Conservation (phyloP, 2,113 vertebrate species). For the Mohoua ochrocephala region DNA sequence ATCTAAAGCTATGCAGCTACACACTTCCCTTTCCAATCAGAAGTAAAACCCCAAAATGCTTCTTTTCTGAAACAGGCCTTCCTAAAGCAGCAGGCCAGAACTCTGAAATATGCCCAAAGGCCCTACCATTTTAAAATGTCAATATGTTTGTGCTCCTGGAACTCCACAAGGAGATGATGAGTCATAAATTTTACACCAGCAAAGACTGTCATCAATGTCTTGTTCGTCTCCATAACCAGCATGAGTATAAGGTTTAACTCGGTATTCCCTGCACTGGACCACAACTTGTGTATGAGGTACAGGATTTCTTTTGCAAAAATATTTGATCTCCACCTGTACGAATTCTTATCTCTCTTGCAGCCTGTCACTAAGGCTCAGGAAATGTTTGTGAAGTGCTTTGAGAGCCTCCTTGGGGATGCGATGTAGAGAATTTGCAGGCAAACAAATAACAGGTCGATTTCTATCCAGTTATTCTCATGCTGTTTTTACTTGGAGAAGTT, state of each 20-base stretch:
- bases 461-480: background rate
- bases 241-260: background rate
- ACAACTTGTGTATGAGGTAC: background rate
- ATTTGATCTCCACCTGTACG: background rate
- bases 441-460: background rate
- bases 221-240: background rate
- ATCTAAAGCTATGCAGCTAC: background rate
- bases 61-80: background rate
- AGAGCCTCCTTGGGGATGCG: background rate
- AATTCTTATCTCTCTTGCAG: background rate
- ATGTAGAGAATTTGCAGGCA: background rate
- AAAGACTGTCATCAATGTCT: background rate
- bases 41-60: background rate
- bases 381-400: background rate
- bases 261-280: background rate
- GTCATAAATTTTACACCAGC: background rate
- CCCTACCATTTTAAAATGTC: slow-evolving; percentile 30
- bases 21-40: background rate
- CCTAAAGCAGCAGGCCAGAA: background rate
- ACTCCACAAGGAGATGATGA: background rate
- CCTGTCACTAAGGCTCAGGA: background rate
- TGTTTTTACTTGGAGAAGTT: background rate
- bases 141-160: slow-evolving; percentile 4
- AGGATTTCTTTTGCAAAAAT: background rate
- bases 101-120: slow-evolving; percentile 7